Evolutionary conservation across 1,140 invertebrate genomes (phyloP).

Genomic region (Euwallacea similis): DNA sequence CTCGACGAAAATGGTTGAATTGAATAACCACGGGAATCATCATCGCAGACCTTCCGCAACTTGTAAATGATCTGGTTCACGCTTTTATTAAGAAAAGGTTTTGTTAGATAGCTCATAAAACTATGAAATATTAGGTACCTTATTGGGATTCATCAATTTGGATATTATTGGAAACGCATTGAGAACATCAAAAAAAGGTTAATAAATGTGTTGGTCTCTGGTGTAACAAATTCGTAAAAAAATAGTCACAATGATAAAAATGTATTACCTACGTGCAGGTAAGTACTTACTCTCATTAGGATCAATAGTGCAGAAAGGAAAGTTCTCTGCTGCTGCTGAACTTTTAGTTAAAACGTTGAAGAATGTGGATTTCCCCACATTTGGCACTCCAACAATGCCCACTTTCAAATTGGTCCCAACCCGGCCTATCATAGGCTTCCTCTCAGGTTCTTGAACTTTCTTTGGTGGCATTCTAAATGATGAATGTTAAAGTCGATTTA

Average conservation of each 20-base stretch:
- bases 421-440: slow-evolving; percentile 91
- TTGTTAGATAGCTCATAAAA: too few species aligned
- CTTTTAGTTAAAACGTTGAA: slow-evolving; percentile 99
- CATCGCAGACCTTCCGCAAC: too few species aligned
- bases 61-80: too few species aligned
- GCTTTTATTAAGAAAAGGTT: too few species aligned
- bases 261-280: too few species aligned
- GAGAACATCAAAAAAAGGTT: background rate
- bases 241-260: too few species aligned
- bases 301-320: slow-evolving; percentile 99
- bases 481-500: background rate
- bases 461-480: slow-evolving; percentile 83
- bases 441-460: slow-evolving; percentile 87
- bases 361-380: slow-evolving; percentile 99
- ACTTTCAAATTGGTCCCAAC: slow-evolving; percentile 97
- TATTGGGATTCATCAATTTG: too few species aligned
- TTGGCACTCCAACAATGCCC: slow-evolving; percentile 93
- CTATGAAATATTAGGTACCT: too few species aligned
- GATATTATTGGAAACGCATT: too few species aligned
- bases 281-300: slow-evolving; percentile 99
- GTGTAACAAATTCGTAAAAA: too few species aligned
- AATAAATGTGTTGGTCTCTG: background rate
- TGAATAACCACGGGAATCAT: too few species aligned
- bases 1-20: too few species aligned
- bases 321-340: slow-evolving; percentile 95